Conservation (phyloP, 2,797 vertebrate genomes). For the Sternarchorhynchus goeldii region DNA sequence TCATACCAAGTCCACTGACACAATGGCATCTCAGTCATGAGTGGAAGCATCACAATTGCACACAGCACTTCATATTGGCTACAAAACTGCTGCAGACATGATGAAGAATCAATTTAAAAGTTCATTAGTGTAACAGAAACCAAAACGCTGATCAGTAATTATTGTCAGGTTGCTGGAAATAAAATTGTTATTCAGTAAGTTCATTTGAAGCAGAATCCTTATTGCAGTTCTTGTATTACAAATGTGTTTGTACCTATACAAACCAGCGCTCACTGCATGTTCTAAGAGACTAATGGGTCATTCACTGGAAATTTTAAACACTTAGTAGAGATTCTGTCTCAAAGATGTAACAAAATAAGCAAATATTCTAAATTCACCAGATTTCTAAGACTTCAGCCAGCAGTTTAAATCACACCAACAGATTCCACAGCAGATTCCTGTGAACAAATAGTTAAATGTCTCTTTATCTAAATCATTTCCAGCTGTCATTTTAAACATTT, state of each 20-base stretch:
- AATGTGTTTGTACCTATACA: neutral
- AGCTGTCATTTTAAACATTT: no score
- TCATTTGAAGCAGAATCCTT: neutral
- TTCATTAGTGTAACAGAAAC: neutral
- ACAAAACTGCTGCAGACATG: neutral
- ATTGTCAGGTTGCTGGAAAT: neutral
- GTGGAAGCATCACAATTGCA: neutral
- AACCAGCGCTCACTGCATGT: no score
- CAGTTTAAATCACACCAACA: no score
- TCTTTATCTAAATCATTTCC: no score
- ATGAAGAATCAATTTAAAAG: neutral
- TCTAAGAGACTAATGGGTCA: neutral
- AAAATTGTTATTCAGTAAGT: neutral
- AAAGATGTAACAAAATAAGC: no score
- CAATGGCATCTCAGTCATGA: neutral
- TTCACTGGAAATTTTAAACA: neutral
- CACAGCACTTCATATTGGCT: neutral
- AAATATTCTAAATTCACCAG: no score
- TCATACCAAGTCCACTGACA: conserved; percentile 1
- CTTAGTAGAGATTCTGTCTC: neutral
- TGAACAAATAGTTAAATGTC: no score
- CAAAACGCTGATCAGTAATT: neutral
- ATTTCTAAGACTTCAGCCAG: no score
- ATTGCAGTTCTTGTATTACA: neutral
- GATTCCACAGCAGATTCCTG: no score